Conservation (phyloP, 2,888 invertebrate genomes). For the Arctia plantaginis region DNA sequence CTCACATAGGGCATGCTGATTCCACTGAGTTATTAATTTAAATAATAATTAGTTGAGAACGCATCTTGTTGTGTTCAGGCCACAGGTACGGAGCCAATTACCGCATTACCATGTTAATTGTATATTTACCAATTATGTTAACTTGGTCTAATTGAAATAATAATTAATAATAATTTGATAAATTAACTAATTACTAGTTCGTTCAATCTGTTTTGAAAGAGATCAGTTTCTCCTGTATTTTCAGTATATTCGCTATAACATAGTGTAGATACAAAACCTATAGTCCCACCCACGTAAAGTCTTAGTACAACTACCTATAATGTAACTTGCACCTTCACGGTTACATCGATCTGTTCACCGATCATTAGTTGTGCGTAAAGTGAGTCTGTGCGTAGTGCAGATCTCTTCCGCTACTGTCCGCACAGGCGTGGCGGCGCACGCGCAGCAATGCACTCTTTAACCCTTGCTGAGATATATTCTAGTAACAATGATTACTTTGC, state of each 20-base stretch:
- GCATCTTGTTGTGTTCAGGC: constrained; percentile 17
- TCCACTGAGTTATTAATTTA: neutral
- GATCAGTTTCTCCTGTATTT: neutral
- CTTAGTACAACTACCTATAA: neutral
- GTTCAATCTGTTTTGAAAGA: neutral
- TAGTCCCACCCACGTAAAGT: neutral
- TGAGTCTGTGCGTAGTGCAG: neutral
- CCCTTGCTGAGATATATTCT: constrained; percentile 4
- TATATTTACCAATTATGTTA: neutral
- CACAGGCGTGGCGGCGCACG: neutral
- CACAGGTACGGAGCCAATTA: neutral
- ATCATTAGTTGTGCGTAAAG: neutral
- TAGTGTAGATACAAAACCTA: neutral
- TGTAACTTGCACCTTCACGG: no score
- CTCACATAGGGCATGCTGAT: neutral
- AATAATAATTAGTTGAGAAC: constrained; percentile 8
- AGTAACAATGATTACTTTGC: neutral
- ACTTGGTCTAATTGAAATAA: neutral
- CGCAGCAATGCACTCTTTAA: neutral
- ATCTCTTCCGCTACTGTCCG: neutral
- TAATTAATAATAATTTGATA: neutral
- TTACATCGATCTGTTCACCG: neutral
- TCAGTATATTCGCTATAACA: neutral
- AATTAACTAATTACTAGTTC: no score
- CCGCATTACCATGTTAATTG: neutral